These are phyloP conservation scores for Equus quagga DNA, from an alignment of 2,113 vertebrate species.

Conservation along the genomic window DNA sequence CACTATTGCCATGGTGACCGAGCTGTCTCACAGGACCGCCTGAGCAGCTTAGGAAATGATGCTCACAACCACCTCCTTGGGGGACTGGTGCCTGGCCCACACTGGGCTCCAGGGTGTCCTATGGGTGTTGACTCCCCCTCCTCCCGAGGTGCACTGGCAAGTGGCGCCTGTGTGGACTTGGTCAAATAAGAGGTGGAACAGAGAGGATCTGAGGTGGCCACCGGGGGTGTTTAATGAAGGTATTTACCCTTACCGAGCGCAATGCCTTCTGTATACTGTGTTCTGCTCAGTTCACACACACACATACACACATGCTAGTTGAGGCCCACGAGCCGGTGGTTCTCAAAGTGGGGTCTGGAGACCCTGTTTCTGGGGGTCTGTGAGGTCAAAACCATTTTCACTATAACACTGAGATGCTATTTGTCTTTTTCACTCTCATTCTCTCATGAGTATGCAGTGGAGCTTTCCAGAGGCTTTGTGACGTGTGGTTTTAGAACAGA, in stretches of 20 bases:
- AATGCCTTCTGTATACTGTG: background rate
- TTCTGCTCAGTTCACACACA: background rate
- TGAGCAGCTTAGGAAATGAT: background rate
- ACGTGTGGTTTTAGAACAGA: background rate
- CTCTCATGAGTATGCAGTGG: background rate
- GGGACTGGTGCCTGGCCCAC: background rate
- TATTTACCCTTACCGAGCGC: background rate
- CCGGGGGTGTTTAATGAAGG: background rate
- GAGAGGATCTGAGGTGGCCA: background rate
- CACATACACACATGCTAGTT: background rate
- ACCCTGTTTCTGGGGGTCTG: background rate
- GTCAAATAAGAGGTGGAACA: background rate
- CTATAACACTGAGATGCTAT: background rate
- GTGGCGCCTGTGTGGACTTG: background rate
- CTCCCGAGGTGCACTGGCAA: background rate
- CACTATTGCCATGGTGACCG: background rate
- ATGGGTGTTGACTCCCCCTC: background rate
- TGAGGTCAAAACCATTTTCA: background rate
- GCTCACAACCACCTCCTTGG: background rate
- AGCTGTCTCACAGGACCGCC: background rate
- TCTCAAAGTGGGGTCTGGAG: background rate
- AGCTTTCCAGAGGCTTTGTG: background rate
- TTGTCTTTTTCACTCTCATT: background rate
- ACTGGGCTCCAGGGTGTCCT: background rate
- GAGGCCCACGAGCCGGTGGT: background rate